These are phyloP conservation scores for Malachius bipustulatus DNA, from an alignment of 2,888 invertebrate species.

Conservation along the genomic window DNA sequence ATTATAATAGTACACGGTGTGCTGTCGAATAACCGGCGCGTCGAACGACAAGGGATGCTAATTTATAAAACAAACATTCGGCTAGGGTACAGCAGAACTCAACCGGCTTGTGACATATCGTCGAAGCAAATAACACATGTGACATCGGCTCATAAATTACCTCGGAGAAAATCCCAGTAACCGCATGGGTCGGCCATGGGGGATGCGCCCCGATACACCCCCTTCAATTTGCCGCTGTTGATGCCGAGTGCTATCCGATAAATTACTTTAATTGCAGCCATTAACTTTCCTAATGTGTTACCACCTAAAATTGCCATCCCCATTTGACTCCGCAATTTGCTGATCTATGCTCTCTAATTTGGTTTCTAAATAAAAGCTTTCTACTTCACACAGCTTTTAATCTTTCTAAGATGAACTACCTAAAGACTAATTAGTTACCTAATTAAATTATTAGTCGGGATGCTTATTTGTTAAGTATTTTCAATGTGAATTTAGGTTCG, in stretches of 20 bases:
- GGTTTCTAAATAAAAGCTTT: too few species aligned
- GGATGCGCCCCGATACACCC: constrained; percentile 19
- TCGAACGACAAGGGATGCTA: constrained; percentile 19
- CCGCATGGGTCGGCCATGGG: constrained; percentile 29
- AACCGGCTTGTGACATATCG: constrained; percentile 27
- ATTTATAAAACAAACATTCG: constrained; percentile 27
- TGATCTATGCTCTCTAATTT: too few species aligned
- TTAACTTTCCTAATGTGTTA: constrained; percentile 1
- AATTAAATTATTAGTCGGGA: too few species aligned
- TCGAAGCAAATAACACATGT: constrained; percentile 26
- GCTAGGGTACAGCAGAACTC: constrained; percentile 16
- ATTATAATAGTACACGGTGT: constrained; percentile 15
- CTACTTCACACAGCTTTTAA: too few species aligned
- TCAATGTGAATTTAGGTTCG: too few species aligned
- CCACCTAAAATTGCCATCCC: constrained; percentile 1
- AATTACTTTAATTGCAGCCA: constrained; percentile 2
- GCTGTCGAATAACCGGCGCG: constrained; percentile 15
- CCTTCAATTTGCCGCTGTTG: constrained; percentile 26
- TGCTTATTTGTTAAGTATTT: too few species aligned
- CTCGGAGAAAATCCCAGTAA: constrained; percentile 32
- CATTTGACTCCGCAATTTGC: too few species aligned
- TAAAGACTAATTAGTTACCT: too few species aligned
- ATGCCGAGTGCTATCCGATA: constrained; percentile 24
- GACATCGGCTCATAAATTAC: constrained; percentile 30
- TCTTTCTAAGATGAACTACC: too few species aligned